phyloP scores from a whole-genome alignment of 2,888 invertebrate species.

The Patella ulyssiponensis region DNA sequence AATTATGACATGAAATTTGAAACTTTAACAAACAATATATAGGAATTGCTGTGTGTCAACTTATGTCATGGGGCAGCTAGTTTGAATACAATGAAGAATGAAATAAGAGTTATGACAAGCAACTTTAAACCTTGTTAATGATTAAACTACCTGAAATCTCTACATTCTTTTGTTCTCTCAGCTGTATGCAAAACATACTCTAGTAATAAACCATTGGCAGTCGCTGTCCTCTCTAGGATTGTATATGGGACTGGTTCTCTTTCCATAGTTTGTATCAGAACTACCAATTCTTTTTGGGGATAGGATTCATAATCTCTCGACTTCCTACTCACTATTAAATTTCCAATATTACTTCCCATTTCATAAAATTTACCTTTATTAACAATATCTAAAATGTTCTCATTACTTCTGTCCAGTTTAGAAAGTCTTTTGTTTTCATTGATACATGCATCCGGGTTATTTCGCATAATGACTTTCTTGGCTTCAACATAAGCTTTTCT shows the following conservation, averaged over 20 bases:
- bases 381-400: neutral
- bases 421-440: neutral
- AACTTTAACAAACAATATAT: no score
- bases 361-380: neutral
- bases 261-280: neutral
- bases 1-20: no score
- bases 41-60: no score
- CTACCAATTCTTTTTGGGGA: neutral
- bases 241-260: neutral
- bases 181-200: neutral
- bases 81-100: no score
- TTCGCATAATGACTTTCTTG: neutral
- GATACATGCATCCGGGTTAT: neutral
- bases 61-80: no score
- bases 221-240: neutral
- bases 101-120: no score
- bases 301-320: neutral
- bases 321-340: neutral
- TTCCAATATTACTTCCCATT: slow-evolving; percentile 4
- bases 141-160: neutral
- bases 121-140: no score
- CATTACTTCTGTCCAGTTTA: neutral
- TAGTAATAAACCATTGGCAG: neutral
- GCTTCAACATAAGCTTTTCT: neutral
- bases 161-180: neutral